Conservation (phyloP, 2,888 invertebrate species). For the Phlogophora meticulosa region DNA sequence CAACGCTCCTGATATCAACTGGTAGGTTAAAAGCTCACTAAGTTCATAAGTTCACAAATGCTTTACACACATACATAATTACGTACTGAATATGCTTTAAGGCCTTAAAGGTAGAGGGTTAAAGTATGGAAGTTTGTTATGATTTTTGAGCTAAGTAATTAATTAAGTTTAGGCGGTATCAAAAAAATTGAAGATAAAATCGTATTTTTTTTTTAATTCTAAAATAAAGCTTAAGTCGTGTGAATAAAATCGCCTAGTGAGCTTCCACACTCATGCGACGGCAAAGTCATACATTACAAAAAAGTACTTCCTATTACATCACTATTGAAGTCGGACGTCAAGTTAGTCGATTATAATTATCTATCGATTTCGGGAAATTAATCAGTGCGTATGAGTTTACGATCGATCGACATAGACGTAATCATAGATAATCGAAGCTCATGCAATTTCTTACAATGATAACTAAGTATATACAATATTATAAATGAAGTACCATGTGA, state of each 20-base stretch:
- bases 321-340: conserved; percentile 76
- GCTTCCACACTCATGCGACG: conserved; percentile 69
- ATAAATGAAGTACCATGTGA: conserved; percentile 83
- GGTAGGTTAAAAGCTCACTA: conserved; percentile 65
- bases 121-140: conserved; percentile 28
- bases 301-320: conserved; percentile 70
- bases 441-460: conserved; percentile 75
- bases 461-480: conserved; percentile 72
- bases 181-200: conserved; percentile 9
- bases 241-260: conserved; percentile 53
- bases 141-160: conserved; percentile 32
- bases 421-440: conserved; percentile 78
- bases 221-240: conserved; percentile 9
- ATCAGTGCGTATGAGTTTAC: conserved; percentile 58
- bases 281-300: conserved; percentile 71
- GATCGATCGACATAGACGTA: conserved; percentile 48
- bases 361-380: conserved; percentile 61
- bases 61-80: conserved; percentile 18
- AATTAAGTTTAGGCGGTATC: conserved; percentile 41
- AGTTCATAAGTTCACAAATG: conserved; percentile 49
- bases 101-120: conserved; percentile 39
- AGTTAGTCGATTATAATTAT: conserved; percentile 64
- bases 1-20: conserved; percentile 80
- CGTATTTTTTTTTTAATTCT: conserved; percentile 17
- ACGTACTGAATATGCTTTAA: conserved; percentile 31